Percentiles rank a stretch among this genome's conserved stretches.
Conservation (phyloP, 2,888 invertebrate species). For the Watsonalla cultraria region DNA sequence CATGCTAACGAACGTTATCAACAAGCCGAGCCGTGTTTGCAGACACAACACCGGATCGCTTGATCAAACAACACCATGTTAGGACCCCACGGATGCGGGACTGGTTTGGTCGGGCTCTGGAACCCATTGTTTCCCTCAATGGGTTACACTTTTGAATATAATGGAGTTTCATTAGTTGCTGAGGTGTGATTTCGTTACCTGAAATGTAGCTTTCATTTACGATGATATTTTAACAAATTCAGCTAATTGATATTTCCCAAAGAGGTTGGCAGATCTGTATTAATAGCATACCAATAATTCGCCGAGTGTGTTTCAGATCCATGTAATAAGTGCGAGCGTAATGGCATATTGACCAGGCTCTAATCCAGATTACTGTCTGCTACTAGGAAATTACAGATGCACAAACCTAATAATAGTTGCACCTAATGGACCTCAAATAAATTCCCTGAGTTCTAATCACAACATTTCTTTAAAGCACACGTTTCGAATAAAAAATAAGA, state of each 20-base stretch:
- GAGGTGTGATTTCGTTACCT: not conserved
- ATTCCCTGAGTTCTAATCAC: not conserved
- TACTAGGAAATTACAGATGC: too few relatives aligned
- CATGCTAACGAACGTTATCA: constrained; percentile 26
- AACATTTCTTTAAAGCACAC: constrained; percentile 11
- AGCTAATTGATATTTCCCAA: too few relatives aligned
- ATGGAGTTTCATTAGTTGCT: constrained; percentile 5
- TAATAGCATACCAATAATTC: too few relatives aligned
- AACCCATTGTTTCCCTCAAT: constrained; percentile 3
- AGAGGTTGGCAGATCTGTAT: too few relatives aligned
- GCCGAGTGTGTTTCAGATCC: too few relatives aligned
- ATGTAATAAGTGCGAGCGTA: too few relatives aligned
- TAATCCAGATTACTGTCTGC: too few relatives aligned
- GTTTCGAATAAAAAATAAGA: constrained; percentile 25
- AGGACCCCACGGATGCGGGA: constrained; percentile 55
- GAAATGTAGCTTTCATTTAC: too few relatives aligned
- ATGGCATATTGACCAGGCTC: too few relatives aligned
- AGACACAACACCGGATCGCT: constrained; percentile 44
- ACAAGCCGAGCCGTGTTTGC: constrained; percentile 37
- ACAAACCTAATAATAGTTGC: too few relatives aligned
- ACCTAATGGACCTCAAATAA: too few relatives aligned
- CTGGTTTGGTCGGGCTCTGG: constrained; percentile 36
- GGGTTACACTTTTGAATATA: constrained; percentile 10
- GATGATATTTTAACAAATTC: too few relatives aligned
- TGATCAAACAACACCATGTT: constrained; percentile 48